Percentiles rank a stretch among this genome's conserved stretches.
phyloP scores from a whole-genome alignment of 2,113 vertebrate species.

The Anser brachyrhynchus region DNA sequence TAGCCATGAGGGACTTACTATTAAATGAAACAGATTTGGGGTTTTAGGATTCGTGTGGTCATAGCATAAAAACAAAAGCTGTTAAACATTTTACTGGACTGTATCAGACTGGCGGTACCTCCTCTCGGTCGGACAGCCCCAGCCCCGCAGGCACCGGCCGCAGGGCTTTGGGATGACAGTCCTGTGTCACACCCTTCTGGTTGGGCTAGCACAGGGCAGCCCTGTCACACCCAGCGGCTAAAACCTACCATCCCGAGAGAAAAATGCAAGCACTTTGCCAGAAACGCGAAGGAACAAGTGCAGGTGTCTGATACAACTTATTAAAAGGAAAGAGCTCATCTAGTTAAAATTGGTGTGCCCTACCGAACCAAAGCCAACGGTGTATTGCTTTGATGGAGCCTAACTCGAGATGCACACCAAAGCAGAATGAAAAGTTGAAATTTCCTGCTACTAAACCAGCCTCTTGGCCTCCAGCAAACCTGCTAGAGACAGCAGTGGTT shows the following conservation, averaged over 20 bases:
- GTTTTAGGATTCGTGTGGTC: neutral
- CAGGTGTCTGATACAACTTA: fast-evolving
- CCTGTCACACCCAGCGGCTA: neutral
- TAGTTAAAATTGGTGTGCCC: neutral
- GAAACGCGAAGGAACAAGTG: fast-evolving
- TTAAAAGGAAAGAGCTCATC: neutral
- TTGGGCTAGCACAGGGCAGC: neutral
- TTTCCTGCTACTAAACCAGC: fast-evolving
- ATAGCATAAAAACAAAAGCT: neutral
- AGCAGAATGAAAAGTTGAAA: neutral
- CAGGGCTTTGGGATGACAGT: fast-evolving
- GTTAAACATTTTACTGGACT: neutral
- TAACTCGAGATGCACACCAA: neutral
- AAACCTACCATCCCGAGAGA: fast-evolving
- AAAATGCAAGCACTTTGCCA: fast-evolving
- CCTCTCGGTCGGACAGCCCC: neutral
- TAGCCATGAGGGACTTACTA: slow-evolving; percentile 45
- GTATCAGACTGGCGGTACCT: neutral
- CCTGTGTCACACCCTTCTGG: fast-evolving
- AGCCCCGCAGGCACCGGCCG: fast-evolving
- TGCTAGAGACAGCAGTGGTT: neutral
- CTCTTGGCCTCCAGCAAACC: neutral
- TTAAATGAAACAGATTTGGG: neutral
- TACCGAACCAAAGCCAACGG: neutral
- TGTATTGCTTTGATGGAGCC: neutral